Base-by-base conservation (phyloP, 2,797 vertebrate genomes). In the Dryobates pubescens region DNA sequence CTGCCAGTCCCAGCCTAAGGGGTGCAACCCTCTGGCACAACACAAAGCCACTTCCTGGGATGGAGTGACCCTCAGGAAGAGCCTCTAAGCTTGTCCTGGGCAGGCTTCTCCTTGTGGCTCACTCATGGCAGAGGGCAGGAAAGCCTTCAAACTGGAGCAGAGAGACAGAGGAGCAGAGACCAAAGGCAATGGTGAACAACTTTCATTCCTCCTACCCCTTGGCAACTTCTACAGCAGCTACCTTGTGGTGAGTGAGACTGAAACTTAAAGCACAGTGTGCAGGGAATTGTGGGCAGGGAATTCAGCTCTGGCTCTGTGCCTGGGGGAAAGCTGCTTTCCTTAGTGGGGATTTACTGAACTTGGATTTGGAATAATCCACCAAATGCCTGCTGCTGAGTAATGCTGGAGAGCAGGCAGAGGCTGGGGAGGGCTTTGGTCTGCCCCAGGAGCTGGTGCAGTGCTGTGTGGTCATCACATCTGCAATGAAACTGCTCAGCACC, bases 401-500 rank as follows among this genome's bases (percentile, higher is more conserved):
- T 18, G 30, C 22, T 18, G 6, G 38, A 65, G 32, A 30, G 9
- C 1, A 2, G 59, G 7, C 3, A 51, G 45, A 45, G 27, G 58
- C 7, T 67, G 24, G 4, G 3, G 27, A 34, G 6, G 9, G 15
- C 8, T 61, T 78, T 0, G 2, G 6, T 67, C 38, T 74, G 45
- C 27, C 8, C 23, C 4, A 16, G 72, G 23, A 61, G 13, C 11
- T 61, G 23, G 6, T 68, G 57, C 3, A 19, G 13, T 13, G 38
- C 22, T 47, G 15, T 10, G 26, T 26, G 22, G 11, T 23, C 41
- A 9, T 19, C 1, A 0, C 0, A 1, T 26, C 43, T 20, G 34
- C 2, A 1, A 15, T 6, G 13, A 26, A 17, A 22, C 26, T 45
- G 10, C 23, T 57, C 22, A 11, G 24, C 49, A 5, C 3, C 1